Conservation (phyloP, 2,888 invertebrate species). For the Ormyrus nitidulus region DNA sequence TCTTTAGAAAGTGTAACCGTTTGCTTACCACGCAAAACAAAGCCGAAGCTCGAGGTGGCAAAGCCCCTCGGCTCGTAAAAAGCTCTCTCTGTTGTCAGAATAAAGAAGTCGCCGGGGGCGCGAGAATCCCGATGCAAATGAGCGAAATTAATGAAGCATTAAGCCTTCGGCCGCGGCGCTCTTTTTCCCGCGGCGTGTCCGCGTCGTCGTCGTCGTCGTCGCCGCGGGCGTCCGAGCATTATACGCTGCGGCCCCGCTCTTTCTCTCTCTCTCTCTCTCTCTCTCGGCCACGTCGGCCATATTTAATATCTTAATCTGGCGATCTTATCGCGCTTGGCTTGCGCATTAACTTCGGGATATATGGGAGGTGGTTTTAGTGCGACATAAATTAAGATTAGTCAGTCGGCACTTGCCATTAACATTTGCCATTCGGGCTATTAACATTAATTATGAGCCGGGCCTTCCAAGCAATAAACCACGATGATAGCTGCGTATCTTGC, state of each 20-base stretch:
- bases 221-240: conserved; percentile 35
- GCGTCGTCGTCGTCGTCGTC: too few relatives aligned
- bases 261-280: conserved; percentile 60
- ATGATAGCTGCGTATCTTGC: conserved; percentile 53
- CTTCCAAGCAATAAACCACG: conserved; percentile 55
- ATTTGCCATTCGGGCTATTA: conserved; percentile 69
- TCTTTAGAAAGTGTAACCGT: too few relatives aligned
- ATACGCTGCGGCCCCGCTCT: conserved; percentile 61
- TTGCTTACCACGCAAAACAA: too few relatives aligned
- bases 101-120: not conserved
- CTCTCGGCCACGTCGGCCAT: conserved; percentile 51
- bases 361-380: conserved; percentile 65
- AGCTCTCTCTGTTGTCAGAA: too few relatives aligned
- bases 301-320: conserved; percentile 69
- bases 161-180: conserved; percentile 49
- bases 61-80: too few relatives aligned
- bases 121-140: conserved; percentile 59
- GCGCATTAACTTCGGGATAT: conserved; percentile 61
- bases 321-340: conserved; percentile 64
- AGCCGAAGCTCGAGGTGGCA: too few relatives aligned
- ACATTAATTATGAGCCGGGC: conserved; percentile 65
- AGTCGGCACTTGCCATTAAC: conserved; percentile 69
- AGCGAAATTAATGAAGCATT: conserved; percentile 65
- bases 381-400: conserved; percentile 69
- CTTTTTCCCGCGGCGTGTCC: not conserved